Evolutionary conservation across 2,113 vertebrate genomes (phyloP), one percentile per base, ranked within the genome.

Genomic region (Tylochromis polylepis): DNA sequence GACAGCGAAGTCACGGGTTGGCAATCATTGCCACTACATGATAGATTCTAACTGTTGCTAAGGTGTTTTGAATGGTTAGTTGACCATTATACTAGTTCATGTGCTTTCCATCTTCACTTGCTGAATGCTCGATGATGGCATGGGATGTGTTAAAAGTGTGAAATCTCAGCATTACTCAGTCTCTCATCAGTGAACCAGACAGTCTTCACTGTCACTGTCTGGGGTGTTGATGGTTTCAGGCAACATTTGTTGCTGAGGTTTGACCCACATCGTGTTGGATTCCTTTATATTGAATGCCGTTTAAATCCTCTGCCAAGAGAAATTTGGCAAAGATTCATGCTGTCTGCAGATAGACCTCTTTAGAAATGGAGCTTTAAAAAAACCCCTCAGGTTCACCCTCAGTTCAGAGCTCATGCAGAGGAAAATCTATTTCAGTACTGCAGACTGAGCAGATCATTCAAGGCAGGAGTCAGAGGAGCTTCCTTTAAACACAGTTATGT

Each of bases 41-140:
- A 93, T 82, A 82, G 89, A 90, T 87, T 89, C 38, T 84, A 93
- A 89, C 89, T 93, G 94, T 96, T 95, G 94, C 93, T 94, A 93
- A 90, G 94, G 93, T 92, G 57, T 86, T 87, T 90, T 81, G 46
- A 91, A 94, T 82, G 84, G 57, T 88, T 79, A 56, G 83, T 88
- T 90, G 90, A 83, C 91, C 88, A 81, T 92, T 86, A 20, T 24
- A 83, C 27, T 8, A 82, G 49, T 89, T 91, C 5, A 82, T 88
- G 85, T 56, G 67, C 85, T 8, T 16, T 91, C 86, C 79, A 34
- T 91, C 65, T 38, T 85, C 72, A 90, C 91, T 81, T 91, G 81
- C 72, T 83, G 82, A 84, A 86, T 89, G 86, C 89, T 65, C 31
- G 62, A 91, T 79, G 70, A 89, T 49, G 72, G 36, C 31, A 14